Base-by-base conservation (phyloP, 1,140 invertebrate species). In the Drosophila varians region DNA sequence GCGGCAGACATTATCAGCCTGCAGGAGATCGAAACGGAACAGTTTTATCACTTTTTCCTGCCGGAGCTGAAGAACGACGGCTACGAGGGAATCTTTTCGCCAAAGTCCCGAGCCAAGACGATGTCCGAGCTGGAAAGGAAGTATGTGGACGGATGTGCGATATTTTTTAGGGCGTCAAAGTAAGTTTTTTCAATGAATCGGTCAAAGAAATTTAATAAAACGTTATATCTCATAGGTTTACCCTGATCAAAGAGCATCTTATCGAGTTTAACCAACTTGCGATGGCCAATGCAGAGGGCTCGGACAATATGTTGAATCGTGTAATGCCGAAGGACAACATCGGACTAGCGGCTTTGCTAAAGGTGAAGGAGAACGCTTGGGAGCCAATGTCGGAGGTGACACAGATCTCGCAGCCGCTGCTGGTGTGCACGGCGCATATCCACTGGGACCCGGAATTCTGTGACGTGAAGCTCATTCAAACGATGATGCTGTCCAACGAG, bases 321-420 rank as follows among this genome's bases (percentile, higher is more conserved):
- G 99, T 99, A 16, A 99, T 99, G 98, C 99, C 98, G 11, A 99
- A 99, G 90, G 99, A 99, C 91, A 99, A 99, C 92, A 99, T 99
- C 82, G 99, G 98, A 7, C 92, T 99, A 58, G 98, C 97, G 8
- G 98, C 98, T 3, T 92, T 99, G 57, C 92, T 99, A 9, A 96
- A 98, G 93, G 98, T 97, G 0, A 98, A 97, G 87, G 96, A 98
- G 90, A 96, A 95, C 54, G 97, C 97, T 4, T 99, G 97, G 96
- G 96, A 98, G 94, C 95, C 95, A 65, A 83, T 95, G 79, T 95
- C 95, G 68, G 96, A 97, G 82, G 93, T 95, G 48, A 93, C 93
- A 40, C 94, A 95, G 91, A 92, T 96, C 60, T 94, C 95, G 70
- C 97, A 98, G 90, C 96, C 96, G 19, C 93, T 99, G 57, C 93